Percentiles rank a stretch among this genome's conserved stretches.
Evolutionary conservation across 1,140 invertebrate species (phyloP).

Genomic region (Oreohelix idahoensis): DNA sequence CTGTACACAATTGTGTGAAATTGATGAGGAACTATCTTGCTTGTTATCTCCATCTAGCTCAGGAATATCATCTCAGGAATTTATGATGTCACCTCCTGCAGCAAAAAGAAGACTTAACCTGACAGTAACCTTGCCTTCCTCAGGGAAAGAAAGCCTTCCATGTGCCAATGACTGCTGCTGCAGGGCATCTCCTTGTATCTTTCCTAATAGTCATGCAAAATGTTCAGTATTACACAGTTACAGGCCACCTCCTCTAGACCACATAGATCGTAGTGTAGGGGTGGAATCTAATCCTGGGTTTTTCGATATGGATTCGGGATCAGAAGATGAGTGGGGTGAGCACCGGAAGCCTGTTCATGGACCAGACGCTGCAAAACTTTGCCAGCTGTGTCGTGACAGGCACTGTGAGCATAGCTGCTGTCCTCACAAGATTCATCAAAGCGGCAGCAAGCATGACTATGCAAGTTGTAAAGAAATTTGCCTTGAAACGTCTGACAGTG

Average conservation of each 20-base stretch:
- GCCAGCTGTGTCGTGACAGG: neutral
- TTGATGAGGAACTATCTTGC: neutral
- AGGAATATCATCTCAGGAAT: neutral
- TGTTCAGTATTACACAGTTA: neutral
- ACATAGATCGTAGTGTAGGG: slow-evolving; percentile 60
- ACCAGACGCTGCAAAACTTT: neutral
- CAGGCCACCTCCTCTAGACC: slow-evolving; percentile 41
- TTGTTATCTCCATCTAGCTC: slow-evolving; percentile 20
- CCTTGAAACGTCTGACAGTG: too few species aligned
- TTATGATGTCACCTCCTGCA: neutral
- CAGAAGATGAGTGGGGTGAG: slow-evolving; percentile 47
- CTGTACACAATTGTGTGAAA: neutral
- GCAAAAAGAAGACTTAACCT: neutral
- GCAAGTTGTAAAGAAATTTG: too few species aligned
- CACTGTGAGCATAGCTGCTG: too few species aligned
- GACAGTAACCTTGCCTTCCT: neutral
- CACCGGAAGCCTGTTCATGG: neutral
- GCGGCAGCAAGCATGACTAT: too few species aligned
- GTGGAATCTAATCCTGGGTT: slow-evolving; percentile 48
- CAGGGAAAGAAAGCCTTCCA: neutral
- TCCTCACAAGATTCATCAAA: too few species aligned
- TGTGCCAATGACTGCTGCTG: neutral
- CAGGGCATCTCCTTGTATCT: neutral
- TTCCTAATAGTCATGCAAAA: neutral
- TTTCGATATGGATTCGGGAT: slow-evolving; percentile 43